A percentile compares a stretch with the other conserved stretches of the same genome.
Conservation (phyloP, 2,888 invertebrate species). For the Globia sparganii region DNA sequence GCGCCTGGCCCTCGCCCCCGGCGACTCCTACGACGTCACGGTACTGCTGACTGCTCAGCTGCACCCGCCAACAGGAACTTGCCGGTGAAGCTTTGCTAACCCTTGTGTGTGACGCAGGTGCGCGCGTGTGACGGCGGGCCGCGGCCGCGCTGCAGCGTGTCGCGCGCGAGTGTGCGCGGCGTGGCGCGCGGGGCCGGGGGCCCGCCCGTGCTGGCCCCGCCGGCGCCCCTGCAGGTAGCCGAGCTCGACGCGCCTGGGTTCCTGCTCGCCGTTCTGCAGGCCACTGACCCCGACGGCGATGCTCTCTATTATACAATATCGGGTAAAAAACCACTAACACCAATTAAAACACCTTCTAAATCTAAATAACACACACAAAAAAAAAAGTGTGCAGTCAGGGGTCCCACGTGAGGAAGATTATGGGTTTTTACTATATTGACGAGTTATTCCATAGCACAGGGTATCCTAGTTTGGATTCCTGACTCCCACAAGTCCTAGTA, state of each 20-base stretch:
- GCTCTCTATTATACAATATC: slow-evolving; percentile 97
- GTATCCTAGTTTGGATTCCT: too few species aligned
- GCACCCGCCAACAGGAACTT: background rate
- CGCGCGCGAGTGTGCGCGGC: slow-evolving; percentile 92
- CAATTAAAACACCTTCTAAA: background rate
- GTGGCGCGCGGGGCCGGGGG: slow-evolving; percentile 90
- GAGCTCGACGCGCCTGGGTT: slow-evolving; percentile 97
- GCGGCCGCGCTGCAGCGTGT: slow-evolving; percentile 93
- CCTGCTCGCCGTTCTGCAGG: slow-evolving; percentile 96
- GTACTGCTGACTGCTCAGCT: slow-evolving; percentile 12
- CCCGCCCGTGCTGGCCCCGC: slow-evolving; percentile 91
- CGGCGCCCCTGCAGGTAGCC: slow-evolving; percentile 93
- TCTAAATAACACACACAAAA: background rate
- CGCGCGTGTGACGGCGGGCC: slow-evolving; percentile 95
- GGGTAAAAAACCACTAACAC: slow-evolving; percentile 84
- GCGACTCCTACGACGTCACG: slow-evolving; percentile 81
- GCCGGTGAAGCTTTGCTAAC: background rate
- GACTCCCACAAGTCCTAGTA: too few species aligned
- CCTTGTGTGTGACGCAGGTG: slow-evolving; percentile 72
- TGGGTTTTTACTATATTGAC: too few species aligned
- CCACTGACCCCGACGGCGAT: slow-evolving; percentile 96
- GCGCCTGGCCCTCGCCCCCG: slow-evolving; percentile 91
- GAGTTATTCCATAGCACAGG: too few species aligned
- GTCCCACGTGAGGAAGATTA: too few species aligned
- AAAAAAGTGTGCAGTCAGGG: too few species aligned